Conservation (phyloP, 2,888 invertebrate genomes). For the Drosophila colorata region DNA sequence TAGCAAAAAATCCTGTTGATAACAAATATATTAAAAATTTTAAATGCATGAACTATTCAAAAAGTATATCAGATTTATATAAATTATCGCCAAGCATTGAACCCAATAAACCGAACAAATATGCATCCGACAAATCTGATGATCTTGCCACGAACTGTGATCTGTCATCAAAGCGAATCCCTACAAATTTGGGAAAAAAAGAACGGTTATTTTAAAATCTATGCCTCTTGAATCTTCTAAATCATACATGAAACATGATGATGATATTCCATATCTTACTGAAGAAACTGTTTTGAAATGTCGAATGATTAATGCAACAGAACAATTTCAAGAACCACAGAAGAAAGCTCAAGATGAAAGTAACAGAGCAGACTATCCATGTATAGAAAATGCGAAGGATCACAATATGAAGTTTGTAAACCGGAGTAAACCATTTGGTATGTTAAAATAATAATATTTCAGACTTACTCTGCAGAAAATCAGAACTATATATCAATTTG, state of each 20-base stretch:
- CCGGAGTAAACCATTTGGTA: constrained; percentile 60
- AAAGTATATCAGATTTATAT: constrained; percentile 22
- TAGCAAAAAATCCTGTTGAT: constrained; percentile 86
- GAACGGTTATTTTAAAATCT: constrained; percentile 79
- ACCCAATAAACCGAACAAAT: constrained; percentile 28
- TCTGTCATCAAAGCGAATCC: constrained; percentile 9
- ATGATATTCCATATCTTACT: constrained; percentile 84
- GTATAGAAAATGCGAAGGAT: constrained; percentile 39
- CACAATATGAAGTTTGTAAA: constrained; percentile 11
- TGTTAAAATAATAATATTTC: not conserved
- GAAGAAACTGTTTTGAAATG: constrained; percentile 86
- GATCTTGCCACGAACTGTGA: constrained; percentile 8
- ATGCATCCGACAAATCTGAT: constrained; percentile 22
- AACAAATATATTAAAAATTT: constrained; percentile 67
- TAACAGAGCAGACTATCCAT: constrained; percentile 25
- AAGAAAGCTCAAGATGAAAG: constrained; percentile 21
- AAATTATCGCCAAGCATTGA: constrained; percentile 32
- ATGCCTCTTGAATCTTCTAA: constrained; percentile 82
- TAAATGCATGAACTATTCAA: constrained; percentile 60
- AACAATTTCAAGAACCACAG: constrained; percentile 37
- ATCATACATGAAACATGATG: constrained; percentile 68
- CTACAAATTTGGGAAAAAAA: constrained; percentile 54
- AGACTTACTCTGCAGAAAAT: not conserved
- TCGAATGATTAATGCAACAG: constrained; percentile 71
- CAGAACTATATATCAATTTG: too few species aligned